phyloP scores from a whole-genome alignment of 2,797 vertebrate species.

The Nannoperca australis region DNA sequence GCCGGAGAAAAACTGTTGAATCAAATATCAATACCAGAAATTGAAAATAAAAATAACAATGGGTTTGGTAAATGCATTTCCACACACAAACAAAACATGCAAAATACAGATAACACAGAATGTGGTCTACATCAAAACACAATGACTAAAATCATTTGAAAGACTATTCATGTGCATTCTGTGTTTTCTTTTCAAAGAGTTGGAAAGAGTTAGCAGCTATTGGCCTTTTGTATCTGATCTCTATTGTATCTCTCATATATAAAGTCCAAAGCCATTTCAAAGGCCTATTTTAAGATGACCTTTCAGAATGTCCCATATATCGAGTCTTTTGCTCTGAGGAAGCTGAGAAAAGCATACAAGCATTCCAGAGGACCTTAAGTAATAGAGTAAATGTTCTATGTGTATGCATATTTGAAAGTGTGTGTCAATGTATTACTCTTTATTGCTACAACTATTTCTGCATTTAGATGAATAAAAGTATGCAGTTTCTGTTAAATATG shows the following conservation, averaged over 20 bases:
- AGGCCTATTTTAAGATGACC: conserved; percentile 27
- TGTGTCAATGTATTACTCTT: conserved; percentile 21
- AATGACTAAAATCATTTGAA: neutral
- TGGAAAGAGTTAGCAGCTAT: neutral
- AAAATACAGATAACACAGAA: neutral
- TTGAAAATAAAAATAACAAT: neutral
- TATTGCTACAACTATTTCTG: conserved; percentile 24
- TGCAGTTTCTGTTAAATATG: conserved; percentile 41
- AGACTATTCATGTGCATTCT: neutral
- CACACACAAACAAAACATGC: neutral
- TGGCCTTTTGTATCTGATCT: neutral
- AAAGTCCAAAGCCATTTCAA: conserved; percentile 18
- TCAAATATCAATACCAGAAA: neutral
- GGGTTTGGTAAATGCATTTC: neutral
- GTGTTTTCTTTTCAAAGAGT: neutral
- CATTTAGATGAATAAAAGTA: conserved; percentile 19
- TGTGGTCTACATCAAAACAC: neutral
- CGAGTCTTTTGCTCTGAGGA: neutral
- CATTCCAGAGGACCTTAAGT: neutral
- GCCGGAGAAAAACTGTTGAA: neutral
- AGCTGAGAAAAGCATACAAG: neutral
- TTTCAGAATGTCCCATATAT: conserved; percentile 10
- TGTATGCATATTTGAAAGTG: conserved; percentile 13
- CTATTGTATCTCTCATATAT: neutral
- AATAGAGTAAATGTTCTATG: conserved; percentile 11